Conservation (phyloP, 2,888 invertebrate species). For the Melanophora roralis region DNA sequence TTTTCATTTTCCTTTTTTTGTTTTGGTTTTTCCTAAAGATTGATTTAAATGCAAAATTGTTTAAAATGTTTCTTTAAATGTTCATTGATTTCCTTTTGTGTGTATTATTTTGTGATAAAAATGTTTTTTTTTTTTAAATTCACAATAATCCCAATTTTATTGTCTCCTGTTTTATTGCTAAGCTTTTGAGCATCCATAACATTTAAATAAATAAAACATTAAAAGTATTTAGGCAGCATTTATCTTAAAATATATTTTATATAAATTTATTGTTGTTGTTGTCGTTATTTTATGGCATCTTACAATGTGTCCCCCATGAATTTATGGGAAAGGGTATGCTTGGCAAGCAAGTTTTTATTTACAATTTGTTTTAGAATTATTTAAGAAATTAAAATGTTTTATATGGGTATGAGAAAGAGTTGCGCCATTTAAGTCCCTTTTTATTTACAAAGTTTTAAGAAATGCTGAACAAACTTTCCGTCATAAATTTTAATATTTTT, state of each 20-base stretch:
- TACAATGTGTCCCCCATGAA: too few species aligned
- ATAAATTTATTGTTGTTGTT: neutral
- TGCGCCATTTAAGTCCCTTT: too few species aligned
- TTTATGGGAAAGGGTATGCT: too few species aligned
- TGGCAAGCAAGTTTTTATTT: too few species aligned
- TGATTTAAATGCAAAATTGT: conserved; percentile 1
- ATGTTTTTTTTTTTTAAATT: neutral
- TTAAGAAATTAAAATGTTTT: too few species aligned
- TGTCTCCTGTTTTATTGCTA: neutral
- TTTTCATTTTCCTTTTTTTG: neutral
- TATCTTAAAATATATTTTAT: neutral
- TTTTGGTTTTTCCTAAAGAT: neutral
- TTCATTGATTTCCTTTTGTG: neutral
- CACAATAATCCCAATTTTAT: conserved; percentile 2
- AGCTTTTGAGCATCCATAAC: neutral
- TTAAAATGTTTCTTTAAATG: neutral
- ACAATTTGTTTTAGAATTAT: too few species aligned
- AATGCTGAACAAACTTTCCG: too few species aligned
- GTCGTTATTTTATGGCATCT: neutral
- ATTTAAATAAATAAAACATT: conserved; percentile 18
- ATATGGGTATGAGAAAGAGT: too few species aligned
- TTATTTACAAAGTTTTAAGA: too few species aligned
- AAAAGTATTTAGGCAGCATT: neutral
- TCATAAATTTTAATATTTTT: too few species aligned
- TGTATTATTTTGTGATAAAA: conserved; percentile 6